These are phyloP conservation scores for Drosophila mulleri DNA, from an alignment of 2,888 invertebrate species.

Conservation along the genomic window DNA sequence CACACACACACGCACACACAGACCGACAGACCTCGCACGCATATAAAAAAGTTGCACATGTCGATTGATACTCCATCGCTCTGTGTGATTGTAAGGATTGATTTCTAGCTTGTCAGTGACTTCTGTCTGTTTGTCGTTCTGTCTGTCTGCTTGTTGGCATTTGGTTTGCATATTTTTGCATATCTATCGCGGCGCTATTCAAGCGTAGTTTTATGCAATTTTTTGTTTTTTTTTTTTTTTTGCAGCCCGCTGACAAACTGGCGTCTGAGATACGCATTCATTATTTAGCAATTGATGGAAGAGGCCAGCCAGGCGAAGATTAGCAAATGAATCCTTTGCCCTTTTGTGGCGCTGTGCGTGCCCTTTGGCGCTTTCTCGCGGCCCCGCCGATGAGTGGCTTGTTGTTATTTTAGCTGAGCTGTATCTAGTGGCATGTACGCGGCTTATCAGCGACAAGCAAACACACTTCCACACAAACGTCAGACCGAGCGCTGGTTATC, in stretches of 20 bases:
- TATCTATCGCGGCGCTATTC: constrained; percentile 27
- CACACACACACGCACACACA: constrained; percentile 52
- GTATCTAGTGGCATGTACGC: constrained; percentile 20
- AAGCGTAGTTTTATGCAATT: constrained; percentile 18
- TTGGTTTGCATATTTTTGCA: constrained; percentile 51
- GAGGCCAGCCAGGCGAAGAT: constrained; percentile 10
- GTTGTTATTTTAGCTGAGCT: constrained; percentile 19
- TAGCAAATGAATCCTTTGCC: neutral
- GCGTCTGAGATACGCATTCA: constrained; percentile 44
- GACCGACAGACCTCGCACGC: constrained; percentile 16
- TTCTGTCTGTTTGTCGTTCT: constrained; percentile 23
- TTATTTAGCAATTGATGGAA: constrained; percentile 63
- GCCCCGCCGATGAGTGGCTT: neutral
- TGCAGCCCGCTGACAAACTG: constrained; percentile 36
- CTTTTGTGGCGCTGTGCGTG: neutral
- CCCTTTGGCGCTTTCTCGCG: constrained; percentile 8
- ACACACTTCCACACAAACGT: constrained; percentile 20
- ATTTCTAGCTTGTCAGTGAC: constrained; percentile 47
- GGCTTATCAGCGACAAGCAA: constrained; percentile 44
- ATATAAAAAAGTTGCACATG: constrained; percentile 57
- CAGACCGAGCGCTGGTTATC: constrained; percentile 32
- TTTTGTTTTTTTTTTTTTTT: constrained; percentile 8
- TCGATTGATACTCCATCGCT: constrained; percentile 62
- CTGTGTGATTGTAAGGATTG: constrained; percentile 40
- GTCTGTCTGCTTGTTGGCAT: constrained; percentile 19